Percentiles rank a stretch among this genome's conserved stretches.
Evolutionary conservation across 2,888 invertebrate genomes (phyloP).

Genomic region (Dynastes hyllus): DNA sequence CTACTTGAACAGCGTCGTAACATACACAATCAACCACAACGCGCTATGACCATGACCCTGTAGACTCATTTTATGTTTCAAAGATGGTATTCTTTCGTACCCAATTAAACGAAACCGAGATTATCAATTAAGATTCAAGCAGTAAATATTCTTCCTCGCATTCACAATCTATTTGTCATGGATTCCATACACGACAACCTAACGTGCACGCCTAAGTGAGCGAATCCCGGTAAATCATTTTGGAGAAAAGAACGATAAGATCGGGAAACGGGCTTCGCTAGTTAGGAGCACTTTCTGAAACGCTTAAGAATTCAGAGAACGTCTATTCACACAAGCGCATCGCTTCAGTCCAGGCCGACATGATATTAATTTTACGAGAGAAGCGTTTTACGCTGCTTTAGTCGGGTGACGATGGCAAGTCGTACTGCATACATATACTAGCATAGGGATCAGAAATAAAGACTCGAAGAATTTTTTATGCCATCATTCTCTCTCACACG

Average conservation of each 20-base stretch:
- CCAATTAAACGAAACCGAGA: slow-evolving; percentile 9
- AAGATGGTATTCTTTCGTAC: slow-evolving; percentile 8
- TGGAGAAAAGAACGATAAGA: slow-evolving; percentile 14
- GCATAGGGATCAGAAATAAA: slow-evolving; percentile 35
- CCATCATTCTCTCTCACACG: slow-evolving; percentile 44
- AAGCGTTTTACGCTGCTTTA: slow-evolving; percentile 12
- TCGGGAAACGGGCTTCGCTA: slow-evolving; percentile 21
- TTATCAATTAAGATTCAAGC: slow-evolving; percentile 14
- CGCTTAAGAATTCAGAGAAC: slow-evolving; percentile 38
- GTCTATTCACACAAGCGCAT: slow-evolving; percentile 26
- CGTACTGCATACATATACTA: not conserved
- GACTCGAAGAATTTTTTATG: slow-evolving; percentile 41
- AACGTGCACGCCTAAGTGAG: not conserved
- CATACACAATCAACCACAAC: not conserved
- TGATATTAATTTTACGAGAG: slow-evolving; percentile 40
- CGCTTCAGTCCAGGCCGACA: slow-evolving; percentile 30
- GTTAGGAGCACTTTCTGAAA: slow-evolving; percentile 29
- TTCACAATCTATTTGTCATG: not conserved
- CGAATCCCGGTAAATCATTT: slow-evolving; percentile 22
- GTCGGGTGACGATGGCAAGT: slow-evolving; percentile 10
- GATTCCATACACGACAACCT: not conserved
- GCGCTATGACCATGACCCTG: slow-evolving; percentile 10
- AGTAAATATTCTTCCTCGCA: slow-evolving; percentile 10
- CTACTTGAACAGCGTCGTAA: not conserved
- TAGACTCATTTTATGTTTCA: not conserved